phyloP scores from a whole-genome alignment of 2,888 invertebrate species.

The Stomorhina lunata region DNA sequence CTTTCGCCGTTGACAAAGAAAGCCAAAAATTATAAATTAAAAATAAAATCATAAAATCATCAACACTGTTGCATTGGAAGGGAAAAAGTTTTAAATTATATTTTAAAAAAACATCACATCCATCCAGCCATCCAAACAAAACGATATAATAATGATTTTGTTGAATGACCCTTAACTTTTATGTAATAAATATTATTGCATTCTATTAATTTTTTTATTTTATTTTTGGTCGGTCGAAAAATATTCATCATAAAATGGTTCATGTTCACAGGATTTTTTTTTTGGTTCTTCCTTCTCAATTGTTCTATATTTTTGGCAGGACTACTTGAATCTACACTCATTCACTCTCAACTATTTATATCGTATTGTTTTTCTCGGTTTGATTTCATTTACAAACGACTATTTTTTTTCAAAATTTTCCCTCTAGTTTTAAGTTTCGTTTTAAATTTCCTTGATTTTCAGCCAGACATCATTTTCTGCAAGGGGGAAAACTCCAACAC shows the following conservation, averaged over 20 bases:
- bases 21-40: neutral
- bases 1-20: neutral
- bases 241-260: conserved; percentile 60
- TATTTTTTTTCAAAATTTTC: conserved; percentile 19
- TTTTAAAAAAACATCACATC: neutral
- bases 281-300: neutral
- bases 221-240: conserved; percentile 3
- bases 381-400: conserved; percentile 25
- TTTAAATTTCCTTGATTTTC: neutral
- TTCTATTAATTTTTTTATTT: conserved; percentile 45
- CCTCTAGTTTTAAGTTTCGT: neutral
- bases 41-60: neutral
- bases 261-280: conserved; percentile 18
- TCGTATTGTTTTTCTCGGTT: conserved; percentile 11
- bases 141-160: conserved; percentile 54
- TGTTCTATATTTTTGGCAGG: conserved; percentile 44
- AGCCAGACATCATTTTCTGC: conserved; percentile 11
- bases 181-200: conserved; percentile 63
- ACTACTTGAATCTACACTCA: conserved; percentile 36
- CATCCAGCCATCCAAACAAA: conserved; percentile 6
- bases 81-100: neutral
- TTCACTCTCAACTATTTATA: conserved; percentile 13
- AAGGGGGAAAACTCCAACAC: neutral
- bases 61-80: neutral
- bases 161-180: conserved; percentile 56